Evolutionary conservation across 37 sponge, comb jelly and placozoan species (phyloP), one percentile per base, ranked within the genome.

Genomic region (Petrosia ficiformis): DNA sequence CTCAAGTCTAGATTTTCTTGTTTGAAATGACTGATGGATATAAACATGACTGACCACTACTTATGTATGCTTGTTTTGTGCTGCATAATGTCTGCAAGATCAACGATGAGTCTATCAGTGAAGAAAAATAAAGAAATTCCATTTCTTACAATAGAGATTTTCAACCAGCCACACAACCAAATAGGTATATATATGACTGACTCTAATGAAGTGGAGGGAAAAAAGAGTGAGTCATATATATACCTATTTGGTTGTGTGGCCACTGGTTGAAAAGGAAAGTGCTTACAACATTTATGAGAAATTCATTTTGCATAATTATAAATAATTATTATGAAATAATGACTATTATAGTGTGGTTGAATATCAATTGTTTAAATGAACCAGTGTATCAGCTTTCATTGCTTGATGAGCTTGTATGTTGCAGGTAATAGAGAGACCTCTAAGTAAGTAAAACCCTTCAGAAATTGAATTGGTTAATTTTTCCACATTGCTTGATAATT

Each of bases 41-140:
- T 76, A 5, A 76, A 76, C 32, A 59, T 76, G 67, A 44, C 56
- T 41, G 78, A 28, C 78, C 78, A 1, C 35, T 21, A 26, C 64
- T 75, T 1, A 75, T 75, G 1, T 75, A 75, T 59, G 60, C 76
- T 19, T 75, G 67, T 39, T 77, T 77, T 65, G 78, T 77, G 14
- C 52, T 77, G 1, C 78, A 77, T 41, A 77, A 77, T 30, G 65
- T 66, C 35, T 77, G 78, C 43, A 56, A 77, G 2, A 10, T 40
- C 14, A 64, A 77, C 78, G 28, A 44, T 24, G 78, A 77, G 57
- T 40, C 56, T 2, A 36, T 67, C 1, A 6, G 10, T 41, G 68
- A 77, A 2, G 78, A 77, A 4, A 1, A 42, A 66, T 48, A 67
- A 2, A 19, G 68, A 42, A 1, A 16, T 26, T 33, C 68, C 3